Conservation (phyloP, 2,113 vertebrate species). For the Oxyura jamaicensis region DNA sequence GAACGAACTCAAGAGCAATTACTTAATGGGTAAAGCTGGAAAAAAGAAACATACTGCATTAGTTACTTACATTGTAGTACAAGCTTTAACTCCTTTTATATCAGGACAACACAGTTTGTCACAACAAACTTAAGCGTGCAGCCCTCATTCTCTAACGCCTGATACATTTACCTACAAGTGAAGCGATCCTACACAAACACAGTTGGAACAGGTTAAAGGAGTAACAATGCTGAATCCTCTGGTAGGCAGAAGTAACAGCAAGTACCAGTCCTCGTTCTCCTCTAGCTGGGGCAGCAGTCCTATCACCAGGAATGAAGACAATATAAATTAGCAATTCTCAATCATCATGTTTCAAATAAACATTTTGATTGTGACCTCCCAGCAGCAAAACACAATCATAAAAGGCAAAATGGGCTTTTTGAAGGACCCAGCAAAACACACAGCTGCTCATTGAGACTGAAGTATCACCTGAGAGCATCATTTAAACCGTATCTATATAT, state of each 20-base stretch:
- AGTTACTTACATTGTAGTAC: background rate
- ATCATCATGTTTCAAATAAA: background rate
- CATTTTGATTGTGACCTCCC: background rate
- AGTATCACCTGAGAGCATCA: background rate
- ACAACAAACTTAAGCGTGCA: background rate
- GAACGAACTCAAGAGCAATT: background rate
- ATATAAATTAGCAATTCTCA: background rate
- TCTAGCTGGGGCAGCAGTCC: background rate
- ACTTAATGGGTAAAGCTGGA: background rate
- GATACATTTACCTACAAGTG: background rate
- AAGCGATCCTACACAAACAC: background rate
- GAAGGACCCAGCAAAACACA: background rate
- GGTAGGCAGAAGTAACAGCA: fast-evolving
- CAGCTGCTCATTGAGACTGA: background rate
- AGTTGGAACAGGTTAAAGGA: background rate
- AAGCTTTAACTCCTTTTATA: background rate
- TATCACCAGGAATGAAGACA: background rate
- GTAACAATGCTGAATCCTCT: background rate
- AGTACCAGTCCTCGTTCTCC: background rate
- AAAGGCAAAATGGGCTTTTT: background rate
- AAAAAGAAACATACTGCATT: fast-evolving
- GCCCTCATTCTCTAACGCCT: background rate
- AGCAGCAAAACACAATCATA: background rate
- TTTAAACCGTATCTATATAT: background rate
- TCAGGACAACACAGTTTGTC: background rate